phyloP scores from a whole-genome alignment of 2,797 vertebrate genomes.

The Artibeus lituratus region DNA sequence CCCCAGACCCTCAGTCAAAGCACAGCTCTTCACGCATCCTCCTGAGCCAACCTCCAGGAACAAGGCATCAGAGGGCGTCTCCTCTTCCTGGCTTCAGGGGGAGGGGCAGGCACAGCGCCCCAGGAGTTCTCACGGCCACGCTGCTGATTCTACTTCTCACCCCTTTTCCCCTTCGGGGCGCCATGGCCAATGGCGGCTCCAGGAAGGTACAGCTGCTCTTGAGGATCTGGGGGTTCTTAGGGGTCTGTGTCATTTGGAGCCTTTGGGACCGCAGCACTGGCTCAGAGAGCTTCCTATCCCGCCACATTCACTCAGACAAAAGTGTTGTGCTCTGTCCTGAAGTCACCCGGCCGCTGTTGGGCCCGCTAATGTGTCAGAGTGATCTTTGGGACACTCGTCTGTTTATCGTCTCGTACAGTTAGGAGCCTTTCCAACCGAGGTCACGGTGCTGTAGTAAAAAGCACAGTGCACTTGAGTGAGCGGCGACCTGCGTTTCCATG shows the following conservation, averaged over 20 bases:
- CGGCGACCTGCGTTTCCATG: not conserved
- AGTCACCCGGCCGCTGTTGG: not conserved
- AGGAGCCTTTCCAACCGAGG: not conserved
- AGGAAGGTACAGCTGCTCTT: not conserved
- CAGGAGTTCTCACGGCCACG: not conserved
- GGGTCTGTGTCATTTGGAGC: not conserved
- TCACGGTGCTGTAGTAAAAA: not conserved
- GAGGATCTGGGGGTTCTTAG: not conserved
- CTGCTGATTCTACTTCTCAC: too few species aligned
- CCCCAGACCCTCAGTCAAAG: not conserved
- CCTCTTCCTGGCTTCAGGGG: not conserved
- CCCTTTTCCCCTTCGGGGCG: not conserved
- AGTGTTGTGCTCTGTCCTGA: not conserved
- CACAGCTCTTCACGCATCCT: not conserved
- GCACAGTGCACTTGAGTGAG: not conserved
- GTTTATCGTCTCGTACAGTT: not conserved
- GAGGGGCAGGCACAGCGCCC: not conserved
- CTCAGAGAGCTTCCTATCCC: not conserved
- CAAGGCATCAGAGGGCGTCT: not conserved
- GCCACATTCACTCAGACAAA: not conserved
- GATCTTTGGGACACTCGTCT: not conserved
- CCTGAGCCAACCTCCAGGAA: not conserved
- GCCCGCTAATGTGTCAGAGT: accelerated
- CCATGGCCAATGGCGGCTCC: not conserved
- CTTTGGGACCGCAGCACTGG: not conserved